phyloP scores from a whole-genome alignment of 2,797 vertebrate genomes.

The Lepus oiostolus region DNA sequence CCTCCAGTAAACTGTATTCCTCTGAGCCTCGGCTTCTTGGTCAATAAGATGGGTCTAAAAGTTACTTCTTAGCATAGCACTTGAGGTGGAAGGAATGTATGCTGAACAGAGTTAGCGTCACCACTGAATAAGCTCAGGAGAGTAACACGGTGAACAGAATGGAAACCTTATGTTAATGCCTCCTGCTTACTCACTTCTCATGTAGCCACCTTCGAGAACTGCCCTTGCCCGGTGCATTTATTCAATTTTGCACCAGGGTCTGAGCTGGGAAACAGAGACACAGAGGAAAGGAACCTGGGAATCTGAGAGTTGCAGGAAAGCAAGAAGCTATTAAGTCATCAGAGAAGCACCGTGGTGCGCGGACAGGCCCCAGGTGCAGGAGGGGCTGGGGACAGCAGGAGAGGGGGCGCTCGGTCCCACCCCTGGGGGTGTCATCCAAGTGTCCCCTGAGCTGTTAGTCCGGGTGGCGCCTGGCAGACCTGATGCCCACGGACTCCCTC shows the following conservation, averaged over 20 bases:
- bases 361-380: neutral
- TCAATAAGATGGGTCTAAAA: slow-evolving; percentile 32
- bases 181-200: neutral
- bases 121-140: neutral
- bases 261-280: neutral
- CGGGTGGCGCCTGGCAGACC: neutral
- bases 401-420: slow-evolving; percentile 21
- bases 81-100: neutral
- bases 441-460: neutral
- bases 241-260: neutral
- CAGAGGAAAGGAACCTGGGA: slow-evolving; percentile 39
- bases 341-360: neutral
- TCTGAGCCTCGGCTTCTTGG: slow-evolving; percentile 43
- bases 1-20: neutral
- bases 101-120: neutral
- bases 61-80: neutral
- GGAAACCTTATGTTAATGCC: slow-evolving; percentile 25
- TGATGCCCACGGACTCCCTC: neutral
- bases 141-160: slow-evolving; percentile 9
- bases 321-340: neutral
- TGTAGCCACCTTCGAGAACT: slow-evolving; percentile 1
- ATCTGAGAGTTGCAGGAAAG: neutral
- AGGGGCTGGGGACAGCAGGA: neutral
- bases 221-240: too few relatives aligned
- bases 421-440: slow-evolving; percentile 25